These are phyloP conservation scores for Lucilia cuprina DNA, from an alignment of 1,140 invertebrate species.

Conservation along the genomic window DNA sequence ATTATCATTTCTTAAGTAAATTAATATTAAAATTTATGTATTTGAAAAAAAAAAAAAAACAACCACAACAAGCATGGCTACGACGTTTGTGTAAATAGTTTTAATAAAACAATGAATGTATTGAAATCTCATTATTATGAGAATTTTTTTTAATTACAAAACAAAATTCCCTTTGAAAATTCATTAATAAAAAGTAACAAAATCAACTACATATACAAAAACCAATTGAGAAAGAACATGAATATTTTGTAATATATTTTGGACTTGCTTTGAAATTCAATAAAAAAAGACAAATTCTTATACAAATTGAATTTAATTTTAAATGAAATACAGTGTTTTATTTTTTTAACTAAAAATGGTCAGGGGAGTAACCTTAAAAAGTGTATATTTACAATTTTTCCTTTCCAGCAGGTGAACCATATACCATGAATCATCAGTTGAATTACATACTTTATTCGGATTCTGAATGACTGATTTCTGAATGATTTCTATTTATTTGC, in stretches of 20 bases:
- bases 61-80: not conserved
- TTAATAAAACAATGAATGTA: not conserved
- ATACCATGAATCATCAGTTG: no score
- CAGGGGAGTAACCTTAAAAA: no score
- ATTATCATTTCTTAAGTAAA: not conserved
- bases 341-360: no score
- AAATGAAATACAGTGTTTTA: not conserved
- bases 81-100: not conserved
- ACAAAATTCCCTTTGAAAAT: not conserved
- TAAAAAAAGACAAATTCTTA: conserved; percentile 15
- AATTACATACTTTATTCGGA: no score
- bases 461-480: no score
- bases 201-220: no score
- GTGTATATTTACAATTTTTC: no score
- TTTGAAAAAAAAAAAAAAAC: not conserved
- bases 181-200: not conserved
- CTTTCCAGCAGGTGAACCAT: no score
- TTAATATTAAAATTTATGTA: not conserved
- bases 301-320: not conserved
- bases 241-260: conserved; percentile 9
- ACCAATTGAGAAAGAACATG: not conserved
- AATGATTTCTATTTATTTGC: no score
- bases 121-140: not conserved
- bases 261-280: not conserved
- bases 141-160: conserved; percentile 15